phyloP scores from a whole-genome alignment of 35 echinoderm and acorn worm species.

The Hemicentrotus pulcherrimus region DNA sequence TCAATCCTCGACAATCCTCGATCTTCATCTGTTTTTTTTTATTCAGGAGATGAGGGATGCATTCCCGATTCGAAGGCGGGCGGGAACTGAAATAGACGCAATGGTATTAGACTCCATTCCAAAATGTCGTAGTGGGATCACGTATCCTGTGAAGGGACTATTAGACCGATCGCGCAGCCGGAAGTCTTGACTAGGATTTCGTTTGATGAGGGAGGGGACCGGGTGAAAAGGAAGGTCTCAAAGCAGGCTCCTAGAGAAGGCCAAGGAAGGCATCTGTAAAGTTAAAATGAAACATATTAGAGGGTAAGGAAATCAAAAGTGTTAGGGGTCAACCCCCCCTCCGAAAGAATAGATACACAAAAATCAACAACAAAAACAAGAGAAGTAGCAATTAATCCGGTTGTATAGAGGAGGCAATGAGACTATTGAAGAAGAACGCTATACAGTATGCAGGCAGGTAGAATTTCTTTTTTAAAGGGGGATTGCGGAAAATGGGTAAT shows the following conservation, averaged over 20 bases:
- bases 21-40: too few relatives aligned
- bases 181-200: neutral
- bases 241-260: neutral
- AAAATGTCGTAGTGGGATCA: neutral
- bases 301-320: neutral
- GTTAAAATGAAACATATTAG: neutral
- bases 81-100: neutral
- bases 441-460: too few relatives aligned
- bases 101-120: neutral
- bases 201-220: neutral
- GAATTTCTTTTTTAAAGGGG: too few relatives aligned
- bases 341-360: neutral
- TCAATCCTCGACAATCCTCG: too few relatives aligned
- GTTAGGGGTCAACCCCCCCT: neutral
- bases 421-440: too few relatives aligned
- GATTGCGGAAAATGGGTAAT: too few relatives aligned
- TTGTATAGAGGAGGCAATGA: too few relatives aligned
- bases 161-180: neutral
- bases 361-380: too few relatives aligned
- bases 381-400: too few relatives aligned
- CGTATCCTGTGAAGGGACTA: neutral
- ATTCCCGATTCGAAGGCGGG: neutral
- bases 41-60: neutral
- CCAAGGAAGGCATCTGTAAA: neutral
- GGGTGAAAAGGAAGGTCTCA: neutral